phyloP scores from a whole-genome alignment of 1,140 invertebrate genomes.

The Drosophila watanabei region DNA sequence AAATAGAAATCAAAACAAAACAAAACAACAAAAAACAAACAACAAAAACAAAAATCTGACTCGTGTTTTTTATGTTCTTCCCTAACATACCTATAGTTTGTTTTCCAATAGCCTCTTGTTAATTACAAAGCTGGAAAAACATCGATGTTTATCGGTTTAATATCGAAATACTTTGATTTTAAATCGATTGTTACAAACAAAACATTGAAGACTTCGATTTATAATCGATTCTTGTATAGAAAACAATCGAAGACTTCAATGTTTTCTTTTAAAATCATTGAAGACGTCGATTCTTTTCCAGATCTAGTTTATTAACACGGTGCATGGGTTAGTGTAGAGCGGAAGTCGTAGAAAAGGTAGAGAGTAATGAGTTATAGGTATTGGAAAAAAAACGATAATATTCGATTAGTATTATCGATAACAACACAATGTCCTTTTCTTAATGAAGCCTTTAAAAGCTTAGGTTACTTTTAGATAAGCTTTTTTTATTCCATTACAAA shows the following conservation, averaged over 20 bases:
- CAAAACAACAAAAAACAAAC: conserved; percentile 53
- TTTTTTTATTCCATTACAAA: too few relatives aligned
- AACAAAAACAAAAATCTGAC: conserved; percentile 45
- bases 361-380: neutral
- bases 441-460: too few relatives aligned
- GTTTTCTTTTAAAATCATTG: too few relatives aligned
- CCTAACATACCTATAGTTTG: conserved; percentile 25
- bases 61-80: conserved; percentile 55
- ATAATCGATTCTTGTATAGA: neutral
- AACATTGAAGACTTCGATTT: neutral
- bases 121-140: neutral
- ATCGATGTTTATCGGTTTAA: neutral
- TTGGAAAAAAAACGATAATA: neutral
- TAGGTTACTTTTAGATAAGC: too few relatives aligned
- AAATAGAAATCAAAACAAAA: conserved; percentile 53
- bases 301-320: neutral
- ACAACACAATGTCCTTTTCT: neutral
- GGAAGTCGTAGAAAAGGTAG: neutral
- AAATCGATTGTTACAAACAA: neutral
- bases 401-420: neutral
- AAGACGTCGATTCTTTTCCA: neutral
- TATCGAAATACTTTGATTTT: neutral
- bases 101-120: conserved; percentile 39
- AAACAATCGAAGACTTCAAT: neutral
- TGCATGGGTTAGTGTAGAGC: neutral